Evolutionary conservation across 1,140 invertebrate genomes (phyloP).

Genomic region (Streblospio benedicti): DNA sequence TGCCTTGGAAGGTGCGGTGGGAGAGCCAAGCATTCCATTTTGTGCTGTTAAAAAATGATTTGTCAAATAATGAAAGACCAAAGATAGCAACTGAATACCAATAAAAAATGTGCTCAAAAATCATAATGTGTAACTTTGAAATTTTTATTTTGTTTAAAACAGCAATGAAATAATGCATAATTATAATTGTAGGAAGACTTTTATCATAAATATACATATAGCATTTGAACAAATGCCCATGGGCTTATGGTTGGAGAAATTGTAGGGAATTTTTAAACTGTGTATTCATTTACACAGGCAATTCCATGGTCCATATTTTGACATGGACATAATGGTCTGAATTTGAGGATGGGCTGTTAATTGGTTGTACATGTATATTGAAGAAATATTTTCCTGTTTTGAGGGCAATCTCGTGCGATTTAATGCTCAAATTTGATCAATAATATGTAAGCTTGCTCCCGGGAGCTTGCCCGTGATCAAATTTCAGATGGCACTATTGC

Average conservation of each 20-base stretch:
- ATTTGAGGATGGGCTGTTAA: background rate
- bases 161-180: no score
- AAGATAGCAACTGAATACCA: no score
- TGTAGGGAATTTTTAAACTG: background rate
- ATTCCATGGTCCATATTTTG: background rate
- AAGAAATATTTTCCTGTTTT: background rate
- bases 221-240: background rate
- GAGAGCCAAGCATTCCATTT: no score
- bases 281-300: background rate
- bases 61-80: no score
- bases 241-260: background rate
- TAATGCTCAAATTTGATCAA: background rate
- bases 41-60: no score
- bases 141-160: no score
- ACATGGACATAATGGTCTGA: background rate
- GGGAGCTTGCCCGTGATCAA: background rate
- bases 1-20: no score
- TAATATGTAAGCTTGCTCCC: background rate
- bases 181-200: background rate
- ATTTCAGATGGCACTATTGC: background rate
- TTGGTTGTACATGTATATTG: background rate
- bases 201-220: background rate
- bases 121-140: background rate
- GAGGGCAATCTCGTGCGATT: background rate
- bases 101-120: no score